Evolutionary conservation across 2,888 invertebrate genomes (phyloP).

Genomic region (Drosophila seclusa): DNA sequence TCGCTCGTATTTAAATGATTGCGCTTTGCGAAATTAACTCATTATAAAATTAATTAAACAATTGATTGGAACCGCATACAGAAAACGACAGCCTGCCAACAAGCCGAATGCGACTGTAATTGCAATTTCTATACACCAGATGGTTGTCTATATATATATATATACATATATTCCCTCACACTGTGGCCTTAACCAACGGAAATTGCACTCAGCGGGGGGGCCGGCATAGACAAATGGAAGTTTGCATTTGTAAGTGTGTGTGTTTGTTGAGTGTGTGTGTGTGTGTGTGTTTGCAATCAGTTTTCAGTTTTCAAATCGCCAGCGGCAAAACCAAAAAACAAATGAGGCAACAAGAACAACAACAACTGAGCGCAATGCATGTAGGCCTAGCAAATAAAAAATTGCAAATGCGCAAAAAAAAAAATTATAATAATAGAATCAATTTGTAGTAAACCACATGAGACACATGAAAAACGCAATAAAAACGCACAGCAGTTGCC

Average conservation of each 20-base stretch:
- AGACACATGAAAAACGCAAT: constrained; percentile 76
- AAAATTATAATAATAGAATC: constrained; percentile 75
- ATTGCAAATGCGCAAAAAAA: neutral
- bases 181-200: constrained; percentile 46
- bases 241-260: constrained; percentile 15
- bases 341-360: constrained; percentile 46
- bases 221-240: constrained; percentile 29
- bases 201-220: constrained; percentile 59
- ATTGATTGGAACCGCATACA: constrained; percentile 63
- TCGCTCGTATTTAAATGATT: constrained; percentile 60
- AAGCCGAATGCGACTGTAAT: constrained; percentile 52
- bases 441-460: constrained; percentile 81
- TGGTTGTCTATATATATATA: constrained; percentile 2
- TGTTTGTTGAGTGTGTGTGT: neutral
- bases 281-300: constrained; percentile 68
- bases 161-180: neutral
- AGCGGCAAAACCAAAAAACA: constrained; percentile 59
- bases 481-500: constrained; percentile 63
- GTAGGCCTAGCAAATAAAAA: constrained; percentile 14
- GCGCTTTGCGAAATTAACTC: constrained; percentile 78
- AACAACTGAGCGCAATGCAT: constrained; percentile 31
- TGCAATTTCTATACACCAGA: constrained; percentile 47
- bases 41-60: constrained; percentile 83
- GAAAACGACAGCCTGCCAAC: constrained; percentile 4
- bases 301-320: constrained; percentile 76